Evolutionary conservation across 2,797 vertebrate species (phyloP).

Genomic region (Eptatretus atami): DNA sequence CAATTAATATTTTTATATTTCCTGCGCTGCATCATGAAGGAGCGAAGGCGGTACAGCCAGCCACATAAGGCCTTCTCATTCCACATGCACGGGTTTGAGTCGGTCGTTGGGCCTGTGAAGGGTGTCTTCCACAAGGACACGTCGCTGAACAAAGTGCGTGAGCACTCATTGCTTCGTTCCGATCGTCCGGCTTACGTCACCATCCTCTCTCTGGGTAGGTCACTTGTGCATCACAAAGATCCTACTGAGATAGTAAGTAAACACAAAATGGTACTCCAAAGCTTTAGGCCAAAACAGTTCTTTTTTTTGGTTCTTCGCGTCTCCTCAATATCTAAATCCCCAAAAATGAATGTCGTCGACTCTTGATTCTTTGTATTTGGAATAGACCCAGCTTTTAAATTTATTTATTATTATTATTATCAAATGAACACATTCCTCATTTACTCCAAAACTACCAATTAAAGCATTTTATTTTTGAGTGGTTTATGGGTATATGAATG

Average conservation of each 20-base stretch:
- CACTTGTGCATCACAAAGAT: no score
- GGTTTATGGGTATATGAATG: no score
- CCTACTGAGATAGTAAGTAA: no score
- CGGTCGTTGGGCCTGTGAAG: constrained; percentile 78
- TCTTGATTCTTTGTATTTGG: no score
- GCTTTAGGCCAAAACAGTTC: not conserved
- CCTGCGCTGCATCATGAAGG: constrained; percentile 19
- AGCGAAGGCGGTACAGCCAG: constrained; percentile 82
- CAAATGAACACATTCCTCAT: no score
- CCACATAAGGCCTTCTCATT: constrained; percentile 93
- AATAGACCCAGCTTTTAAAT: no score
- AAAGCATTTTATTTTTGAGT: no score
- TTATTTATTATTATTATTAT: no score
- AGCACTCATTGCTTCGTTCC: constrained; percentile 72
- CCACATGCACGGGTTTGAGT: constrained; percentile 87
- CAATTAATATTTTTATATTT: no score
- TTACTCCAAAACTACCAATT: no score
- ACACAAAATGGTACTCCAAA: no score
- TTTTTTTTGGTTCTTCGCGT: not conserved
- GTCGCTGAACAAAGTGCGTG: constrained; percentile 85
- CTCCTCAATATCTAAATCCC: not conserved
- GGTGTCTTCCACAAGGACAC: constrained; percentile 97
- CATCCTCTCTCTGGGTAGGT: constrained; percentile 68
- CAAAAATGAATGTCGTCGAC: not conserved
- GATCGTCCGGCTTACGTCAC: constrained; percentile 84